Base-by-base conservation (phyloP, 2,797 vertebrate species). In the Amblyopsis hoosieri region DNA sequence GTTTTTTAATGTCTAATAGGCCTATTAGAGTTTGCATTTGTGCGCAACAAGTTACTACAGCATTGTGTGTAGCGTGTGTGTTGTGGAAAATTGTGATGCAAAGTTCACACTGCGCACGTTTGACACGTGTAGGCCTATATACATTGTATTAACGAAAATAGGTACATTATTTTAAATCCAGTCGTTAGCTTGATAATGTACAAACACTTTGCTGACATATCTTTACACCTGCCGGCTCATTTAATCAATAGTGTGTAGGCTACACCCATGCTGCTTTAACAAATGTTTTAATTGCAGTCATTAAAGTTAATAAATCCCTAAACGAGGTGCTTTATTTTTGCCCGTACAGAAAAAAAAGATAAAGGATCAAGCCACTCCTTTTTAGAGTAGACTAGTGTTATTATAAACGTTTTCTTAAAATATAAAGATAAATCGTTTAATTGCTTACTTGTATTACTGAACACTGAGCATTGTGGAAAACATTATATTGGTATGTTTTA, bases 401-500 rank as follows among this genome's bases (percentile, higher is more conserved):
- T 82, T 85, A 87, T 87, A 85, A 57, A 60, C 61, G 64, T 46
- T 61, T 76, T 37, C 81, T 85, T 89, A 85, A 89, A 87, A 29
- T 64, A 60, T 49, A 42, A 64, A 14, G 65, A 64, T 58, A 37
- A 4, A 33, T 82, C 82, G 86, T 84, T 83, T 76, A 83, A 87
- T 84, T 83, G 78, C 83, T 74, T 70, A 72, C 4, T 74, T 67
- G 61, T 71, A 72, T n/a, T 60, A 67, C 62, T 17, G 59, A 23
- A 23, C 23, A 67, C 62, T 17, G 23, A 23, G 23, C 23, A 23
- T 23, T 23, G 23, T 23, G 23, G 23, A 23, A 23, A 23, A 23
- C 23, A 23, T 23, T 23, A 23, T 23, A 23, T 23, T 3, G 23
- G 59, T 37, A 37, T 7, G 1, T 37, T 37, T 37, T 37, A 5